Evolutionary conservation across 2,113 vertebrate genomes (phyloP).

Genomic region (Phrynosoma blainvillii): DNA sequence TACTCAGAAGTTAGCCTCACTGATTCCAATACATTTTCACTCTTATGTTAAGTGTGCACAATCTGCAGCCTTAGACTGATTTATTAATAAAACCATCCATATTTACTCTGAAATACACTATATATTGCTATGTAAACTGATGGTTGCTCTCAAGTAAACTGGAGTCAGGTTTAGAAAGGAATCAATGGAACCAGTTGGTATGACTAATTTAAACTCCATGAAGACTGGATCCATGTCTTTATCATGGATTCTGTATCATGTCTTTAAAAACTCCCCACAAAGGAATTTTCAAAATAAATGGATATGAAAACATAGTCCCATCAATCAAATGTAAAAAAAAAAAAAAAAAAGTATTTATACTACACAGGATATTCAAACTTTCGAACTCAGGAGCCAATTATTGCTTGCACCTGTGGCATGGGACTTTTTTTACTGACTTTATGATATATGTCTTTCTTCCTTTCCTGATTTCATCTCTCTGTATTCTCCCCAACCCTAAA

Average conservation of each 20-base stretch:
- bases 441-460: background rate
- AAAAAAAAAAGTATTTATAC: background rate
- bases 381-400: background rate
- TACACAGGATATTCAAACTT: slow-evolving; percentile 21
- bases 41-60: background rate
- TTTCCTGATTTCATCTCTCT: background rate
- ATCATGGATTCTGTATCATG: background rate
- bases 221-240: background rate
- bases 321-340: slow-evolving; percentile 44
- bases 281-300: background rate
- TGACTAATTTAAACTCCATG: background rate
- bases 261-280: background rate
- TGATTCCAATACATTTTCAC: background rate
- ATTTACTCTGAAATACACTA: background rate
- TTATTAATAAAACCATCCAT: slow-evolving; percentile 38
- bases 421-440: background rate
- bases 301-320: background rate
- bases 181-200: background rate
- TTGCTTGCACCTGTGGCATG: background rate
- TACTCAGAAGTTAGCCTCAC: background rate
- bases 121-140: background rate
- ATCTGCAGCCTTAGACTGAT: slow-evolving; percentile 8
- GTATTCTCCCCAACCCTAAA: background rate
- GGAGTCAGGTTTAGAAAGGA: background rate
- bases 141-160: background rate